Evolutionary conservation across 2,888 invertebrate genomes (phyloP), one percentile per base, ranked within the genome.

Genomic region (Tryphoninae sp.): DNA sequence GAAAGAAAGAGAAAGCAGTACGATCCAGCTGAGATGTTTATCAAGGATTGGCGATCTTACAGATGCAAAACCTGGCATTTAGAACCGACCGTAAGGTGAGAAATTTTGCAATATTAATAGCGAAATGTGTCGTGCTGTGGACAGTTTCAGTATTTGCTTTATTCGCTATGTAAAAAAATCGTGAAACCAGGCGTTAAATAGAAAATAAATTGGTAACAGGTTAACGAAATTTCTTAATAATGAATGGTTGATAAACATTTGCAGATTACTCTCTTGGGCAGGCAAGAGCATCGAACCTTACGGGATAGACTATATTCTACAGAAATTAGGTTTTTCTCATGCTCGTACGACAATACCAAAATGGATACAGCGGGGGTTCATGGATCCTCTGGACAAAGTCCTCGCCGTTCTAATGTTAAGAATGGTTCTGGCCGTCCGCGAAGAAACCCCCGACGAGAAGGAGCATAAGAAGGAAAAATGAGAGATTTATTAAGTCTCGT

Each of bases 341-440:
- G 99, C 99, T 11, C 95, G 99, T 85, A 98, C 97, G 85, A 99
- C 99, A 77, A 99, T 99, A 90, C 99, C 99, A 78, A 99, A 99
- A 93, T 99, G 99, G 98, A 95, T 99, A 93, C 99, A 99, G 93
- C 94, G 99, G 75, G 99, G 99, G 13, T 97, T 98, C 88, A 97
- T 99, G 95, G 99, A 99, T 93, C 98, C 99, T 0, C 93, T 99
- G 74, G 99, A 99, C 93, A 97, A 97, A 91, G 94, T 99, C 79
- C 94, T 98, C 81, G 96, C 98, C 11, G 93, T 97, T 13, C 94
- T 97, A 85, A 95, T 97, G 91, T 93, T 96, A 85, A 93, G 95
- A 85, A 95, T 97, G 91, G 94, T 97, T 11, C 87, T 91, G 65
- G 90, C 93, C 9, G 92, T 92, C 62, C 89, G 92, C 33, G 92